phyloP scores from a whole-genome alignment of 2,888 invertebrate genomes.

The Thumatha senex region DNA sequence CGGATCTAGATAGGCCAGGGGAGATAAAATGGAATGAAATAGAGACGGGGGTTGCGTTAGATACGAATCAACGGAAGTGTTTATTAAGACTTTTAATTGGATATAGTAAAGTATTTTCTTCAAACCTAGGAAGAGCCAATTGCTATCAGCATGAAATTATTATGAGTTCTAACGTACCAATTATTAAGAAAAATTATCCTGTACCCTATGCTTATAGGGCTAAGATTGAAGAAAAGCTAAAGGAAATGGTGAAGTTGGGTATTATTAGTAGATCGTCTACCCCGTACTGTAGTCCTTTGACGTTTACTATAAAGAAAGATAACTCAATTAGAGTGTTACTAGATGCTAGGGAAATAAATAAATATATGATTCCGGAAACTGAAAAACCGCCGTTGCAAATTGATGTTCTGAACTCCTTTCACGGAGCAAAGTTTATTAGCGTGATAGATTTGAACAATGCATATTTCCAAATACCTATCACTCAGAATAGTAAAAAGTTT shows the following conservation, averaged over 20 bases:
- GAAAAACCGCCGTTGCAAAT: not conserved
- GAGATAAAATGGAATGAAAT: too few relatives aligned
- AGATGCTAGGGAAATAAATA: not conserved
- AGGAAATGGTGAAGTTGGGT: not conserved
- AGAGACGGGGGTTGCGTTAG: too few relatives aligned
- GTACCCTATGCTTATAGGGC: not conserved
- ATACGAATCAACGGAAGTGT: too few relatives aligned
- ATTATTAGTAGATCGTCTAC: not conserved
- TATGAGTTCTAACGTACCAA: not conserved
- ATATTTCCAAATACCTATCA: not conserved
- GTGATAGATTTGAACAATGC: not conserved
- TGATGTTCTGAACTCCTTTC: not conserved
- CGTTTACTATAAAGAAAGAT: not conserved
- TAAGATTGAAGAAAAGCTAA: not conserved
- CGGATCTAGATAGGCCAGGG: too few relatives aligned
- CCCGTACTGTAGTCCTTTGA: not conserved
- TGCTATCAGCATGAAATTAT: not conserved
- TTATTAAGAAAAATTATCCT: not conserved
- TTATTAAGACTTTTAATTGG: too few relatives aligned
- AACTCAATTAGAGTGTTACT: not conserved
- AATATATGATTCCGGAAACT: not conserved
- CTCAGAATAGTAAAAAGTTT: too few relatives aligned
- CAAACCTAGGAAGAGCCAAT: not conserved
- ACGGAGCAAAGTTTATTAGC: not conserved
- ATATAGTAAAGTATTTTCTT: not conserved